Base-by-base conservation (phyloP, 2,888 invertebrate species). In the Ormia ochracea region DNA sequence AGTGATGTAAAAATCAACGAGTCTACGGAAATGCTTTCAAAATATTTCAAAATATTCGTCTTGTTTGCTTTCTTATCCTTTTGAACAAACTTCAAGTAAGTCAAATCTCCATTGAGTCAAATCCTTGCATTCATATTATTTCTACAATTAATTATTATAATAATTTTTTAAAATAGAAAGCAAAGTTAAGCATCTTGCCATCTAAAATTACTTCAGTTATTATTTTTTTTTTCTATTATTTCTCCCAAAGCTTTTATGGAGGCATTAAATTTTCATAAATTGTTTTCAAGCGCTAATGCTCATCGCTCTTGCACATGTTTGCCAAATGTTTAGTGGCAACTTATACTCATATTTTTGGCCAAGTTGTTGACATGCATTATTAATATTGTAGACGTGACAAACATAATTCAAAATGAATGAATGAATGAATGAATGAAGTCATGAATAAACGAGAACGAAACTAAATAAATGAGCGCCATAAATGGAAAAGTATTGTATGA, bases 331-430 rank as follows among this genome's bases (percentile, higher is more conserved):
- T 45, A 65, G 45, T 48, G 56, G 65, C 56, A 58, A 26, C 17
- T 7, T 31, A 59, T 31, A 43, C 43, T 54, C 52, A 45, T 28
- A 78, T 78, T 81, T 82, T 52, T 73, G 78, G 65, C 72, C 76
- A 79, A 76, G 82, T 82, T 82, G 87, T 87, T 87, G 86, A 87
- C 87, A 83, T 85, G 84, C 87, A 87, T 87, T 87, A 87, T 87
- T 87, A 87, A 87, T 87, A 87, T 86, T 84, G 85, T 73, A 54
- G 54, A 78, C 82, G 75, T 82, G 77, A 77, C 75, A 83, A 84
- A 86, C 84, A 78, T 82, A 69, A 85, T 86, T 84, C 83, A 70
- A 84, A 76, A 50, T 68, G 56, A 65, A 74, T 66, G 58, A 74
- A 23, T 36, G 38, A 36, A 70, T 28, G 50, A 54, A 54, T 14